Base-by-base conservation (phyloP, 2,113 vertebrate species). In the Entomyzon cyanotis region DNA sequence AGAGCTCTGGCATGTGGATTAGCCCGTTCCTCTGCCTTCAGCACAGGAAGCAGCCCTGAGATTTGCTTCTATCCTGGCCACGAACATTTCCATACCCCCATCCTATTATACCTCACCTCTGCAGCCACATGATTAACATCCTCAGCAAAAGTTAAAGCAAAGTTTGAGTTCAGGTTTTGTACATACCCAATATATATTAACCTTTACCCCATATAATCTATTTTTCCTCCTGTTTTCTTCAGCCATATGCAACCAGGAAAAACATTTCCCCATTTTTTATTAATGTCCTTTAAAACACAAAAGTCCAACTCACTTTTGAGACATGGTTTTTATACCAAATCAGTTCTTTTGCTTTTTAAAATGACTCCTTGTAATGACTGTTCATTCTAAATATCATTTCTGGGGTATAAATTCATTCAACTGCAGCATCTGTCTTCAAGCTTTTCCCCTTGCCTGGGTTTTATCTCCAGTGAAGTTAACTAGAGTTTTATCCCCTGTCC, bases 1-100 rank as follows among this genome's bases (percentile, higher is more conserved):
- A 50, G 94, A 82, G 89, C 89, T 91, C 86, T 82, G 96, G 96
- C 95, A 97, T 97, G 89, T 0, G 76, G 96, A 94, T 94, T 65
- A 94, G 89, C 96, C 73, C 28, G 96, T 97, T 97, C 86, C 93
- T 89, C 95, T 94, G 91, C 93, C 89, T 90, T 56, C 56, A n/a
- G 68, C 37, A 1, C 80, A 87, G 86, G 89, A 94, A 90, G 28
- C 35, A 92, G 62, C 47, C 42, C 55, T 63, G 64, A 90, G 90
- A 93, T 86, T 91, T 90, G 84, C 76, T 94, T 95, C 86, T 87
- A 8, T 56, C 39, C 76, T 56, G 77, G 44, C 64, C 4, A 5
- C 28, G 39, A 94, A 68, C 69, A 84, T 96, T 93, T 94, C 69
- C 95, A 89, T 95, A 78, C 44, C 73, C 62, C 49, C 21, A 52